Base-by-base conservation (phyloP, 2,888 invertebrate genomes). In the Agonopterix alstromeriana region DNA sequence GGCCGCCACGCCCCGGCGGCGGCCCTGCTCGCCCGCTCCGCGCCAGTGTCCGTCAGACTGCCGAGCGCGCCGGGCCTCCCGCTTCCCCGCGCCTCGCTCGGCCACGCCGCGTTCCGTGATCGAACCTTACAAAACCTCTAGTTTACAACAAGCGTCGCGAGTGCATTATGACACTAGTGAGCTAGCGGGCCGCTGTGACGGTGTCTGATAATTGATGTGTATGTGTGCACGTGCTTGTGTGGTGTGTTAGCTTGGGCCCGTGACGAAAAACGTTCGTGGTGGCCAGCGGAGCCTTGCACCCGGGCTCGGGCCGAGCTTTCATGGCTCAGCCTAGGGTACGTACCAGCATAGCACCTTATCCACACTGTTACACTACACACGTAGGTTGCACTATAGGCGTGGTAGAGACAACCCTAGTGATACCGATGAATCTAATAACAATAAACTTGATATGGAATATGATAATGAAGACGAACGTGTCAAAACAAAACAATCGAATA, bases 281-380 rank as follows among this genome's bases (percentile, higher is more conserved):
- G 86, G 89, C 88, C 85, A 88, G 88, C 82, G 88, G 87, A 82
- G 84, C 88, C 77, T 76, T 86, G 80, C 86, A 85, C 86, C 86
- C 88, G 81, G 87, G 82, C 89, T 92, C 92, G 91, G 93, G 92
- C 91, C 93, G 93, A 91, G 92, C 92, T 91, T 93, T 92, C 92
- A 95, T 95, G 95, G 94, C 95, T 92, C 94, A 94, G 93, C 94
- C 94, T 92, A 93, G 94, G 94, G 95, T 94, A 93, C 90, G 94
- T 92, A 85, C 42, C 42, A 27, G 5, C 5, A 27, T 27, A 27
- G 27, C 5, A 27, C 27, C 27, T 5, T 27, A 51, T 17, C 45
- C 43, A 46, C 10, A 42, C 45, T 36, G 27, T 44, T 44, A 47
- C 42, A 53, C 36, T 53, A 62, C 61, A 61, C 57, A 55, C 63